These are phyloP conservation scores for Corythaixoides concolor DNA, from an alignment of 2,113 vertebrate species.

Conservation along the genomic window DNA sequence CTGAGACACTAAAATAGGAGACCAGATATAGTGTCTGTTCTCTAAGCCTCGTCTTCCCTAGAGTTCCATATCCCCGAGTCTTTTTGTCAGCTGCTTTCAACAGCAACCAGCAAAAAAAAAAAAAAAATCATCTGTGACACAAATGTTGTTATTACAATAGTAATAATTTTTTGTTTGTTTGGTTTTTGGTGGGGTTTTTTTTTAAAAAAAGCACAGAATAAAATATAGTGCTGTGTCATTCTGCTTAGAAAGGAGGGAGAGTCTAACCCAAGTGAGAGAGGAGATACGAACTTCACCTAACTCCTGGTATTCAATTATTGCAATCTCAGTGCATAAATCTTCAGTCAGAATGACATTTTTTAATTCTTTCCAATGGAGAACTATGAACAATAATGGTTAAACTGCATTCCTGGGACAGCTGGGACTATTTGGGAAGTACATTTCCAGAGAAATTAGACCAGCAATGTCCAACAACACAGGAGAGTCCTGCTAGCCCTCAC, in stretches of 20 bases:
- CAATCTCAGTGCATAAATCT: not conserved
- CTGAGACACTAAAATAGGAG: not conserved
- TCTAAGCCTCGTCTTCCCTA: not conserved
- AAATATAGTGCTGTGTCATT: not conserved
- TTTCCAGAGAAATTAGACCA: constrained; percentile 30
- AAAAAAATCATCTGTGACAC: not conserved
- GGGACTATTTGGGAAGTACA: constrained; percentile 14
- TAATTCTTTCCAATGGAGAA: not conserved
- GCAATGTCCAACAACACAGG: constrained; percentile 2
- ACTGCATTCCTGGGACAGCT: constrained; percentile 55
- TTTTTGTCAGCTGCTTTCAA: constrained; percentile 8
- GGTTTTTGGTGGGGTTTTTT: not conserved
- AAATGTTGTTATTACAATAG: not conserved
- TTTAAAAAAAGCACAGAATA: not conserved
- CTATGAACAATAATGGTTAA: constrained; percentile 2
- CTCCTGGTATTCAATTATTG: not conserved
- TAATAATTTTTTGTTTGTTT: not conserved
- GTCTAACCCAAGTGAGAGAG: not conserved
- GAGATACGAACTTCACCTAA: not conserved
- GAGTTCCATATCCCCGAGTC: not conserved
- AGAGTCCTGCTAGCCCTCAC: constrained; percentile 11
- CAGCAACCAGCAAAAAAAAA: constrained; percentile 5
- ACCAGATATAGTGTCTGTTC: not conserved
- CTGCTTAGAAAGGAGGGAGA: not conserved
- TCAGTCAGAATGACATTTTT: not conserved